Evolutionary conservation across 2,797 vertebrate species (phyloP).

Genomic region (Enteromius mattozi): DNA sequence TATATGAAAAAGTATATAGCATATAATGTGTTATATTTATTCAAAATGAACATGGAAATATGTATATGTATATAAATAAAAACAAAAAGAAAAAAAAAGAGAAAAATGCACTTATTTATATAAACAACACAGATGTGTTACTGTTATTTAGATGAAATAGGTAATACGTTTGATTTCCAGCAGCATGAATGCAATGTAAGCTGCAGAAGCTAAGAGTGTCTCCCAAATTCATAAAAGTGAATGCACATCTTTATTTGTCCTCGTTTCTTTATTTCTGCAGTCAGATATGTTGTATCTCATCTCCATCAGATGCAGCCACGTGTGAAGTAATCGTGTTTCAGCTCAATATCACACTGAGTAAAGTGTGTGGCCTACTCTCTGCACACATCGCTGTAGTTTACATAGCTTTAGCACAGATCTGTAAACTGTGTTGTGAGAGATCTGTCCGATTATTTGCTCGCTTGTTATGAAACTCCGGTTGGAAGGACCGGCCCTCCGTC

Average conservation of each 20-base stretch:
- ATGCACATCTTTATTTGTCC: not conserved
- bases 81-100: not conserved
- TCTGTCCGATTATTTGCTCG: slow-evolving; percentile 46
- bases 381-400: slow-evolving; percentile 51
- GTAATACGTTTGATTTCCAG: not conserved
- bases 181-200: not conserved
- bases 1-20: not conserved
- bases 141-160: not conserved
- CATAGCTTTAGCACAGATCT: slow-evolving; percentile 49
- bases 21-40: not conserved
- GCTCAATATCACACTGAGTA: slow-evolving; percentile 43
- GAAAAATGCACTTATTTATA: not conserved
- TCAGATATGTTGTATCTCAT: not conserved
- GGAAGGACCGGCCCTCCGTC: slow-evolving; percentile 12
- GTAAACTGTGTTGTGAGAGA: slow-evolving; percentile 47
- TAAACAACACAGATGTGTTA: not conserved
- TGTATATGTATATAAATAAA: not conserved
- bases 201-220: not conserved
- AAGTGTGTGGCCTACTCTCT: slow-evolving; percentile 9
- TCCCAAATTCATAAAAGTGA: not conserved
- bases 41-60: not conserved
- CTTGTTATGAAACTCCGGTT: slow-evolving; percentile 45
- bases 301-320: slow-evolving; percentile 31
- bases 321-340: slow-evolving; percentile 21
- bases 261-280: no score